Evolutionary conservation across 2,113 vertebrate genomes (phyloP).

Genomic region (Xenopus borealis): DNA sequence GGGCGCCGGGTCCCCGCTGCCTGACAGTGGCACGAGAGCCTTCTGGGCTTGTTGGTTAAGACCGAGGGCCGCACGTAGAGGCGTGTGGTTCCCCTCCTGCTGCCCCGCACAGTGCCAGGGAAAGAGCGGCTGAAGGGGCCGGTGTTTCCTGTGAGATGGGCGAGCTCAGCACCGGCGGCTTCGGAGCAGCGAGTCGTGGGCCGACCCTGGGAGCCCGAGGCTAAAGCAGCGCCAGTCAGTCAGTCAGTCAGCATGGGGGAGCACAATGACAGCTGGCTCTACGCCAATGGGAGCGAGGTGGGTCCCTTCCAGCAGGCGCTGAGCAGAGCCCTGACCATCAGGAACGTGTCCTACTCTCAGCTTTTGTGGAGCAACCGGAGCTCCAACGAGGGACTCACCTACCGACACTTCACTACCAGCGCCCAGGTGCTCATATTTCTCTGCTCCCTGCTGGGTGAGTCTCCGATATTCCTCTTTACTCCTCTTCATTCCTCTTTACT

Average conservation of each 20-base stretch:
- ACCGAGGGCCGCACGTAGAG: slow-evolving; percentile 18
- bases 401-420: slow-evolving; percentile 39
- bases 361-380: slow-evolving; percentile 19
- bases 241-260: slow-evolving; percentile 34
- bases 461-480: too few relatives aligned
- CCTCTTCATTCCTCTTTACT: too few relatives aligned
- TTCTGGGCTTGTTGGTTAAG: slow-evolving; percentile 12
- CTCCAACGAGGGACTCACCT: slow-evolving; percentile 23
- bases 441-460: slow-evolving; percentile 40
- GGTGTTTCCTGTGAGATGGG: neutral
- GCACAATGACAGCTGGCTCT: slow-evolving; percentile 28
- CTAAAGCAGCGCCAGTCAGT: slow-evolving; percentile 1
- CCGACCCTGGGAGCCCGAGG: neutral
- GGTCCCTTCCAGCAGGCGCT: slow-evolving; percentile 7
- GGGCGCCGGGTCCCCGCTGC: slow-evolving; percentile 12
- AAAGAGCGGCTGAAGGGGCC: neutral
- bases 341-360: slow-evolving; percentile 29
- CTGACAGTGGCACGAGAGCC: slow-evolving; percentile 16
- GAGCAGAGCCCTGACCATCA: slow-evolving; percentile 16
- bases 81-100: neutral
- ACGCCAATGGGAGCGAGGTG: slow-evolving; percentile 23
- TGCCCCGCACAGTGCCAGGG: slow-evolving; percentile 28
- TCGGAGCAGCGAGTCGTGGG: slow-evolving; percentile 2
- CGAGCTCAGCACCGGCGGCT: slow-evolving; percentile 8
- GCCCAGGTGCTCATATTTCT: slow-evolving; percentile 35